Percentiles rank a stretch among this genome's conserved stretches.
Conservation (phyloP, 2,797 vertebrate genomes). For the Ctenosaura bakeri region DNA sequence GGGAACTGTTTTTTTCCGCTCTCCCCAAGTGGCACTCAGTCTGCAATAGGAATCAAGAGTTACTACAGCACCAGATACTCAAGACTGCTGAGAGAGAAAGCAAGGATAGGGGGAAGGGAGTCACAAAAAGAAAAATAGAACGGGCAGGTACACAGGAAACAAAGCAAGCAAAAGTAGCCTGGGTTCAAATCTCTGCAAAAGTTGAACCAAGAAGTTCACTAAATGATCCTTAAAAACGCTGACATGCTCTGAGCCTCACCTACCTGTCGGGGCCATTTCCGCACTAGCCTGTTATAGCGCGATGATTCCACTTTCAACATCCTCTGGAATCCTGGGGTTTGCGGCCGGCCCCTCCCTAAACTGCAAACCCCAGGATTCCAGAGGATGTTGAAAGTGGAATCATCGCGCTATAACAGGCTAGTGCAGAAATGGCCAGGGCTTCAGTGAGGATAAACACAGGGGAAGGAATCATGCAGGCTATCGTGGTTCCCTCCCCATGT, state of each 20-base stretch:
- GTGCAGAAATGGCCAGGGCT: too few relatives aligned
- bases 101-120: background rate
- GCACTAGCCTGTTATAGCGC: too few relatives aligned
- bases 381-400: too few relatives aligned
- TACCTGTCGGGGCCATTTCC: background rate
- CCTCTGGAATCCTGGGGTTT: too few relatives aligned
- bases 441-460: background rate
- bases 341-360: too few relatives aligned
- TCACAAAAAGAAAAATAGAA: background rate
- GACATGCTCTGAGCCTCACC: background rate
- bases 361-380: too few relatives aligned
- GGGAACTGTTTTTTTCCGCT: slow-evolving; percentile 34
- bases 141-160: background rate
- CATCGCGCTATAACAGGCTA: too few relatives aligned
- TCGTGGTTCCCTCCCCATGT: too few relatives aligned
- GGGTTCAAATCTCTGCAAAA: background rate
- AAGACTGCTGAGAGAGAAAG: background rate
- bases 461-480: background rate
- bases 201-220: background rate
- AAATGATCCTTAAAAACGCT: background rate
- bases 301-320: too few relatives aligned
- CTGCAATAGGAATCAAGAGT: background rate
- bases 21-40: slow-evolving; percentile 56
- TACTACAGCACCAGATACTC: background rate
- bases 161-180: background rate